Conservation (phyloP, 1,140 invertebrate genomes). For the Idris sp. region DNA sequence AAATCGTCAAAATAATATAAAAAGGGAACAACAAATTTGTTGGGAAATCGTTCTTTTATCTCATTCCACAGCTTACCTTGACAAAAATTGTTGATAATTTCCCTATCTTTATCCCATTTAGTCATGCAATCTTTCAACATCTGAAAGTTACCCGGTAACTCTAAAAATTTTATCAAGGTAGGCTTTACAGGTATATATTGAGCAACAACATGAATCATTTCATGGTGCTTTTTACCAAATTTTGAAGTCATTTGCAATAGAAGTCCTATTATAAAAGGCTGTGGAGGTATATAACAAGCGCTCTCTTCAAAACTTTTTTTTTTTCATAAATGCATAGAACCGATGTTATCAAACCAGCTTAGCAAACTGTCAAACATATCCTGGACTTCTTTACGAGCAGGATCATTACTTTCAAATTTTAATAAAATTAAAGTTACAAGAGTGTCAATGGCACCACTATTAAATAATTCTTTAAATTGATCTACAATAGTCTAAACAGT, state of each 20-base stretch:
- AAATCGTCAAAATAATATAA: slow-evolving; percentile 13
- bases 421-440: neutral
- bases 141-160: neutral
- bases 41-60: slow-evolving; percentile 1
- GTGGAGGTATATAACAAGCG: neutral
- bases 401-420: neutral
- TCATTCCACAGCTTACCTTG: slow-evolving; percentile 3
- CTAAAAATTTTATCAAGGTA: slow-evolving; percentile 3
- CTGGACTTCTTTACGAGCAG: neutral
- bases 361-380: neutral
- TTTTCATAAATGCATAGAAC: slow-evolving; percentile 1
- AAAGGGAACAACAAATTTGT: slow-evolving; percentile 1
- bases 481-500: too few relatives aligned
- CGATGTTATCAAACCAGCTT: neutral
- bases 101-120: neutral
- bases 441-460: neutral
- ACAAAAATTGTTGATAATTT: slow-evolving; percentile 7
- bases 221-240: neutral
- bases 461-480: neutral
- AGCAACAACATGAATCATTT: neutral
- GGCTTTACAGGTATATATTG: neutral
- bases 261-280: neutral
- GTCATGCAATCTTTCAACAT: neutral
- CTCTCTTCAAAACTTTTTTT: too few relatives aligned
- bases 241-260: neutral